These are phyloP conservation scores for Mythimna pallens DNA, from an alignment of 2,888 invertebrate genomes.

Conservation along the genomic window DNA sequence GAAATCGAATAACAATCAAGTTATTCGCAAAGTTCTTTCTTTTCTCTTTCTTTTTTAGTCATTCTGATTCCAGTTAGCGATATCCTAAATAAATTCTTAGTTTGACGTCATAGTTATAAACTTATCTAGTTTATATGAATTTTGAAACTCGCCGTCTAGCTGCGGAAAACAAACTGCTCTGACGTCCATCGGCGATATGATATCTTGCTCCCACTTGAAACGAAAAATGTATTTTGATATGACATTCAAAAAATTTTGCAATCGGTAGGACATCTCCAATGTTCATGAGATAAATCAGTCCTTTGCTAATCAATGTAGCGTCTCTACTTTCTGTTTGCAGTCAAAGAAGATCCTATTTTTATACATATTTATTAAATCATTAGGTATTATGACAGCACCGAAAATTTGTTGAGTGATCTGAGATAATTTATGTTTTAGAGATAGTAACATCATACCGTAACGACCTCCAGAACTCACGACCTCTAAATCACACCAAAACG, in stretches of 20 bases:
- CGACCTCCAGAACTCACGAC: too few species aligned
- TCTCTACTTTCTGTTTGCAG: too few species aligned
- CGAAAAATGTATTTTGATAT: slow-evolving; percentile 5
- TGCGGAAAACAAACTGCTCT: slow-evolving; percentile 31
- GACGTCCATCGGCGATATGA: slow-evolving; percentile 37
- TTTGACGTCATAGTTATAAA: slow-evolving; percentile 41
- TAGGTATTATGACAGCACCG: too few species aligned
- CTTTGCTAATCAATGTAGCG: background rate
- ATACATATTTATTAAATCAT: too few species aligned
- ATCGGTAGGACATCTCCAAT: background rate
- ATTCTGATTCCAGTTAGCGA: background rate
- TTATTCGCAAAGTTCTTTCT: too few species aligned
- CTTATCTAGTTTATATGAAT: slow-evolving; percentile 33
- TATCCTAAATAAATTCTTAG: slow-evolving; percentile 18
- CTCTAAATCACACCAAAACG: too few species aligned
- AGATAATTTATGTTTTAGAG: too few species aligned
- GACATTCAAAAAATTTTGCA: slow-evolving; percentile 3
- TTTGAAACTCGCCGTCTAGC: slow-evolving; percentile 13
- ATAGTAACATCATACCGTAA: too few species aligned
- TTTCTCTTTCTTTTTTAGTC: background rate
- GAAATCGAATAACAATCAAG: background rate
- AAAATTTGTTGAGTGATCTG: too few species aligned
- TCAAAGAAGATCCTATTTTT: too few species aligned
- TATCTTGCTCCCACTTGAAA: slow-evolving; percentile 33
- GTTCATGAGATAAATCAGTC: background rate